Conservation (phyloP, 2,888 invertebrate genomes). For the Eudasyphora cyanicolor region DNA sequence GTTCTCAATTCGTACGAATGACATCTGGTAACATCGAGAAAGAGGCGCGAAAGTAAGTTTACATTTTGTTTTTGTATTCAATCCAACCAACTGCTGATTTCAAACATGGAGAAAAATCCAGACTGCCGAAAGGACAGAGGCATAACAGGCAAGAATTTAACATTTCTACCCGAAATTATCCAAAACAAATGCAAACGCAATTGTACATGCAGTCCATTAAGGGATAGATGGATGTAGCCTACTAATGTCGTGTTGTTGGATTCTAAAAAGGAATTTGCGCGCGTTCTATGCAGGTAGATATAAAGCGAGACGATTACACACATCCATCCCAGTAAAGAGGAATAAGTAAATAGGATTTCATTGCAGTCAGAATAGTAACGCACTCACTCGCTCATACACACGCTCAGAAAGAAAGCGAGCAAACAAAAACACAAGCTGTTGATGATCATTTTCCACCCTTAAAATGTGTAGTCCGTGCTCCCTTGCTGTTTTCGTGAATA, state of each 20-base stretch:
- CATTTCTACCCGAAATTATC: constrained; percentile 12
- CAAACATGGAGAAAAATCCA: not conserved
- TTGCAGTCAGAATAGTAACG: constrained; percentile 41
- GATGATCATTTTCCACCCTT: constrained; percentile 14
- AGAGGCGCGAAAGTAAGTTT: not conserved
- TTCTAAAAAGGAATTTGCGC: too few relatives aligned
- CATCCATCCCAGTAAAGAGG: constrained; percentile 1
- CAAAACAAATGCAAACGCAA: not conserved
- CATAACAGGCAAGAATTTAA: not conserved
- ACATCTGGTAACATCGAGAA: not conserved
- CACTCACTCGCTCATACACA: not conserved
- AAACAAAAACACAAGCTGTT: not conserved
- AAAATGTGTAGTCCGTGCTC: not conserved
- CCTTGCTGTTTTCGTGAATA: not conserved
- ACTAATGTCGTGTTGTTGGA: constrained; percentile 29
- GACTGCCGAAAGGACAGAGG: not conserved
- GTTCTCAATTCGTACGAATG: too few relatives aligned
- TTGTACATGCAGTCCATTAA: not conserved
- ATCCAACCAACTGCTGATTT: constrained; percentile 36
- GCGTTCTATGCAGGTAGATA: constrained; percentile 27
- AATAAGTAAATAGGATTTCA: constrained; percentile 51
- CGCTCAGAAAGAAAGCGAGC: not conserved
- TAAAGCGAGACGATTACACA: not conserved
- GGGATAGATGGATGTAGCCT: not conserved
- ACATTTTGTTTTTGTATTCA: constrained; percentile 22